Evolutionary conservation across 92 coral and sea anemone species (phyloP).

Genomic region (Siderastrea radians): DNA sequence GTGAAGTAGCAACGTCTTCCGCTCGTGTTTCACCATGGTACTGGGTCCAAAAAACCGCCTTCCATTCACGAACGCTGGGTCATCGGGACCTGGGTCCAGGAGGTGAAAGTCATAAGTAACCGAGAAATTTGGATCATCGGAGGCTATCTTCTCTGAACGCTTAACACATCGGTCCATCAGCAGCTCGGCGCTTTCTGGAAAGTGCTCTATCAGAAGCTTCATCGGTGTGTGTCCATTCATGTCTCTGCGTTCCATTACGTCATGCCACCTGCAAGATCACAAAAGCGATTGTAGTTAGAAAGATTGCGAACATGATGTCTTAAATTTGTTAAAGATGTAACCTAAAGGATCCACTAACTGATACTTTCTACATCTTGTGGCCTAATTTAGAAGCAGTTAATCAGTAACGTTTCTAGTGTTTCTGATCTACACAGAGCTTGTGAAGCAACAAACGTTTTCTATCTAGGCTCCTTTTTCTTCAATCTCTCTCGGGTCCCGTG

Average conservation of each 20-base stretch:
- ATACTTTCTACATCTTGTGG: too few relatives aligned
- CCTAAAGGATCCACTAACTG: too few relatives aligned
- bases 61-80: constrained; percentile 55
- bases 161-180: constrained; percentile 79
- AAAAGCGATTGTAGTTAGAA: neutral
- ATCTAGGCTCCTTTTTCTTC: too few relatives aligned
- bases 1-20: constrained; percentile 64
- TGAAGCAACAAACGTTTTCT: too few relatives aligned
- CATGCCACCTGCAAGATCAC: constrained; percentile 70
- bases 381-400: too few relatives aligned
- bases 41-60: constrained; percentile 80
- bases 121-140: constrained; percentile 54
- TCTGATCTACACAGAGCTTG: too few relatives aligned
- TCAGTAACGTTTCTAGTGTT: too few relatives aligned
- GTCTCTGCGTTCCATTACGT: constrained; percentile 62
- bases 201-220: constrained; percentile 68
- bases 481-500: too few relatives aligned
- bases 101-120: constrained; percentile 82
- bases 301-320: too few relatives aligned
- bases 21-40: constrained; percentile 69
- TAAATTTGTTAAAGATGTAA: too few relatives aligned
- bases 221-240: constrained; percentile 68
- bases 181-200: constrained; percentile 81
- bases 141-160: constrained; percentile 51
- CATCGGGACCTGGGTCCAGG: constrained; percentile 95